Evolutionary conservation across 2,797 vertebrate species (phyloP), one percentile per base, ranked within the genome.

Genomic region (Acanthiza pusilla): DNA sequence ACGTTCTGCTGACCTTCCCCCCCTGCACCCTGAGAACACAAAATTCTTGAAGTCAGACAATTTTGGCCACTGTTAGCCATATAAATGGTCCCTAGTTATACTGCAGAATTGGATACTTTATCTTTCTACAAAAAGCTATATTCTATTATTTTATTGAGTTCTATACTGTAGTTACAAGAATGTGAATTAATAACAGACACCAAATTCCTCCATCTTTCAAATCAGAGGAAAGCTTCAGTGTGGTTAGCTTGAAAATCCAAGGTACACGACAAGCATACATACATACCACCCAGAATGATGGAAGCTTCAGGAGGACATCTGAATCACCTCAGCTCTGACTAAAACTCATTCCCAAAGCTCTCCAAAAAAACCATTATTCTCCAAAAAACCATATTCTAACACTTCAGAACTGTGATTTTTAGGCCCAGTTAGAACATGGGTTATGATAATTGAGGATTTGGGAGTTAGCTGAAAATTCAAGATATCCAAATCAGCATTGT

Each of bases 201-300:
- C 25, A 67, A 77, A 72, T 34, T 74, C 16, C 34, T 76, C 53
- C 17, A 1, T 23, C 45, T 55, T 77, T 57, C 25, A 48, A 77
- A 77, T 53, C 27, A 72, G 26, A 72, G 13, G 22, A 78, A 76
- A 68, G 22, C 22, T 65, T 67, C 23, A 16, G 21, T 38, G 43
- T 38, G 9, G 45, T 4, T 68, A 48, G 16, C 47, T 42, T 66
- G 34, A 53, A 61, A 68, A 71, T 32, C 0, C 2, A 1, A 18
- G 51, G 27, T 11, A 7, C 10, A 9, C 0, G 0, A 70, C 11
- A 67, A 72, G 10, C 17, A 34, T 5, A 29, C 26, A 38, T 4
- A 32, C 14, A 5, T 13, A 58, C 6, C 8, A 42, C 13, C 8
- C 50, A n/a, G 8, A 25, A 58, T 0, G 0, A 65, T 1, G 6